Evolutionary conservation across 2,113 vertebrate genomes (phyloP).

Genomic region (Tychaedon coryphoeus): DNA sequence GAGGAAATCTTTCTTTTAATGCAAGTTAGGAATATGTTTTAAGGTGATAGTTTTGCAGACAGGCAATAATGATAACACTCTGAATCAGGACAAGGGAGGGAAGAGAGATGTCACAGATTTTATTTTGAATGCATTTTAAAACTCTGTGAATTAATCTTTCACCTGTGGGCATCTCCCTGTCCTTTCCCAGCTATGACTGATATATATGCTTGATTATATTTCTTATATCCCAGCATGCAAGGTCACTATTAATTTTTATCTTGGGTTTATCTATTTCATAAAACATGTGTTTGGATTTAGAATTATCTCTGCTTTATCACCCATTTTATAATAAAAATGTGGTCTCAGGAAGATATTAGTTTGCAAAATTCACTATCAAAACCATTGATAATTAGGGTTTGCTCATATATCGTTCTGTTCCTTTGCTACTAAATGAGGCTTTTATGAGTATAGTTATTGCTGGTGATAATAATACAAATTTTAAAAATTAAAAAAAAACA

Average conservation of each 20-base stretch:
- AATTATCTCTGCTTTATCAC: constrained; percentile 62
- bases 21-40: neutral
- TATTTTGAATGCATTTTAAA: constrained; percentile 37
- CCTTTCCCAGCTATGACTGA: neutral
- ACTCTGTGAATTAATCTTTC: constrained; percentile 27
- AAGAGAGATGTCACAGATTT: neutral
- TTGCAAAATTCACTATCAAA: constrained; percentile 51
- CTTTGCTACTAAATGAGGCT: neutral
- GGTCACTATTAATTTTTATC: constrained; percentile 63
- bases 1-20: neutral
- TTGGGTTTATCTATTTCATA: constrained; percentile 38
- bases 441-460: constrained; percentile 47
- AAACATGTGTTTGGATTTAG: constrained; percentile 41
- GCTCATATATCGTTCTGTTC: constrained; percentile 18
- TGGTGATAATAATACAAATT: constrained; percentile 25
- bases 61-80: neutral
- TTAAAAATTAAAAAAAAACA: neutral
- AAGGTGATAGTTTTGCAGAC: neutral
- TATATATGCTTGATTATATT: constrained; percentile 26
- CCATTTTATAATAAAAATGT: constrained; percentile 53
- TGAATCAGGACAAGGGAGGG: neutral
- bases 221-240: neutral
- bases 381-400: constrained; percentile 58
- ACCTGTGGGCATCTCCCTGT: constrained; percentile 1
- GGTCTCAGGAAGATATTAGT: constrained; percentile 35